These are phyloP conservation scores for Adineta ricciae DNA, from an alignment of 2,888 invertebrate genomes.

Conservation along the genomic window DNA sequence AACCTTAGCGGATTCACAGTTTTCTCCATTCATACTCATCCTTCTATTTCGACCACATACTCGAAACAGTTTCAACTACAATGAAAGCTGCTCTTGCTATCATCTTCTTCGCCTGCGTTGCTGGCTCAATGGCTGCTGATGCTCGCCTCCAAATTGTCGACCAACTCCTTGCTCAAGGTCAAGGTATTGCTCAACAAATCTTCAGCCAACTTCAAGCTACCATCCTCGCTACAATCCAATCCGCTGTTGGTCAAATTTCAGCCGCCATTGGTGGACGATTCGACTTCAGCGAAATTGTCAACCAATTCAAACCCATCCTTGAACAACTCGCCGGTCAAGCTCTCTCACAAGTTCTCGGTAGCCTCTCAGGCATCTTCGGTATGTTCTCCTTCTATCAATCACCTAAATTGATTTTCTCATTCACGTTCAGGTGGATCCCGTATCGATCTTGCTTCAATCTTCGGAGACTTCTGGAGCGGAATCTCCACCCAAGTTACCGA, in stretches of 20 bases:
- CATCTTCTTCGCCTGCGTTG: neutral
- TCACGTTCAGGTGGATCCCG: neutral
- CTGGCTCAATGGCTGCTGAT: neutral
- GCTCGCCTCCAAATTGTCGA: neutral
- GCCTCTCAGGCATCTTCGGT: neutral
- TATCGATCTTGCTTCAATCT: neutral
- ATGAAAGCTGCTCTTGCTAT: constrained; percentile 3
- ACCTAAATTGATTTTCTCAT: neutral
- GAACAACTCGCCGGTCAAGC: too few relatives aligned
- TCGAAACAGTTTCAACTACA: neutral
- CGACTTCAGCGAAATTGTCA: neutral
- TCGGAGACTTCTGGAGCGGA: neutral
- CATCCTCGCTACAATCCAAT: too few relatives aligned
- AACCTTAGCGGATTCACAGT: too few relatives aligned
- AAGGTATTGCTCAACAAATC: neutral
- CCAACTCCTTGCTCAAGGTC: neutral
- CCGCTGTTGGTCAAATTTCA: too few relatives aligned
- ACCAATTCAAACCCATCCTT: too few relatives aligned
- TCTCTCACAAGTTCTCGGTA: neutral
- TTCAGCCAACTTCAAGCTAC: neutral
- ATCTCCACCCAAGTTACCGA: neutral
- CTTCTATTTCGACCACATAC: too few relatives aligned
- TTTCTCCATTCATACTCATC: too few relatives aligned
- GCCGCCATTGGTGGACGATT: neutral
- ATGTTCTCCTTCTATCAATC: neutral